phyloP scores from a whole-genome alignment of 2,797 vertebrate species.

The Hippocampus kuda region DNA sequence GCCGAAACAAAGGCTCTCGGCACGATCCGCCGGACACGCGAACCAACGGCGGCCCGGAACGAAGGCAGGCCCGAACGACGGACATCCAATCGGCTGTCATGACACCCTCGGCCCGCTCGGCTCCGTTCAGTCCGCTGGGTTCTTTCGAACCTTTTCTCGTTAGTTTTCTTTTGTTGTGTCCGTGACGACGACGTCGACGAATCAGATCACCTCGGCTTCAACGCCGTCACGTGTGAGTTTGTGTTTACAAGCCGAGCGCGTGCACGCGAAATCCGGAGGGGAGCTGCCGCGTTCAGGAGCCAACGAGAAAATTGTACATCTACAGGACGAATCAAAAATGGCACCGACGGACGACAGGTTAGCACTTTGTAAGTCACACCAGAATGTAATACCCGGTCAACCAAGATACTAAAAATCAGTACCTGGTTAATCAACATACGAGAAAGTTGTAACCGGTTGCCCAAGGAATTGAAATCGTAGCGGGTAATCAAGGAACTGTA shows the following conservation, averaged over 20 bases:
- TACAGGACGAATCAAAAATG: background rate
- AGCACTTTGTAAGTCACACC: too few relatives aligned
- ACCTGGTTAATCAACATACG: too few relatives aligned
- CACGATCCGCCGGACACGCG: background rate
- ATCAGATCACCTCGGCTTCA: constrained; percentile 40
- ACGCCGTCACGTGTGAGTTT: constrained; percentile 71
- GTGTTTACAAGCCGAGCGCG: constrained; percentile 81
- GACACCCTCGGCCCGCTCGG: constrained; percentile 2
- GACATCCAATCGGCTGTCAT: constrained; percentile 7
- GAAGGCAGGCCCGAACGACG: background rate
- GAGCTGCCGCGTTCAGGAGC: constrained; percentile 26
- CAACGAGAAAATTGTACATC: background rate
- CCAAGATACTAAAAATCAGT: too few relatives aligned
- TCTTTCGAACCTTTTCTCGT: background rate
- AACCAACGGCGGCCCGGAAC: background rate
- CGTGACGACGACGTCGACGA: constrained; percentile 55
- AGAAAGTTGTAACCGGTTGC: too few relatives aligned
- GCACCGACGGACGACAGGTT: background rate
- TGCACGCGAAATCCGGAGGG: constrained; percentile 56
- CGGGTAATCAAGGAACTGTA: too few relatives aligned
- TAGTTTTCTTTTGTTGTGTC: constrained; percentile 25
- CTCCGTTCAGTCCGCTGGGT: background rate
- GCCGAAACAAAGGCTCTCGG: constrained; percentile 33
- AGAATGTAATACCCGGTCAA: too few relatives aligned
- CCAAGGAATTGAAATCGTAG: too few relatives aligned